Evolutionary conservation across 2,888 invertebrate genomes (phyloP).

Genomic region (Drosophila prolongata): DNA sequence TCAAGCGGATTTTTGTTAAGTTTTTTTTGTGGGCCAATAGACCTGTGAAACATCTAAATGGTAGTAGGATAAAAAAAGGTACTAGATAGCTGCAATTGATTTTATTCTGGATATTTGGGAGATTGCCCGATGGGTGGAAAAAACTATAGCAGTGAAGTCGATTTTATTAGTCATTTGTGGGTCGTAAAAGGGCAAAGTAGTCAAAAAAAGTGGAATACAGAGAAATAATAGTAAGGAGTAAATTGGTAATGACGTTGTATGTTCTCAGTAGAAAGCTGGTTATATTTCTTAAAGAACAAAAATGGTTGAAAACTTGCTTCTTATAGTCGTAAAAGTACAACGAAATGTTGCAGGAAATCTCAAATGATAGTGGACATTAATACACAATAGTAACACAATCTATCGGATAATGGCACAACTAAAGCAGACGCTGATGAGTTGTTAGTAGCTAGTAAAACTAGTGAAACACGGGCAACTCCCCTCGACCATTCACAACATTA

Average conservation of each 20-base stretch:
- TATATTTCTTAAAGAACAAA: neutral
- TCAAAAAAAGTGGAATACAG: neutral
- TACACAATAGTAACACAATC: constrained; percentile 33
- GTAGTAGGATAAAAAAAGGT: constrained; percentile 10
- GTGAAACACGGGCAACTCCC: constrained; percentile 11
- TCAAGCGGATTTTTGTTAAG: constrained; percentile 35
- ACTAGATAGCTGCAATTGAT: constrained; percentile 27
- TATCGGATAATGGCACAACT: constrained; percentile 26
- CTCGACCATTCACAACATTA: constrained; percentile 30
- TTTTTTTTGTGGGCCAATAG: constrained; percentile 13
- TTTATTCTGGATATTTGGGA: constrained; percentile 11
- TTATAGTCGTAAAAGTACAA: neutral
- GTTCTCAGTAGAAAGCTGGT: no score
- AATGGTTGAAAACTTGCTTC: neutral
- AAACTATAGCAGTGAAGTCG: neutral
- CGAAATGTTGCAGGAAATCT: constrained; percentile 1
- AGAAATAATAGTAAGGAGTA: no score
- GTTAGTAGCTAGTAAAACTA: constrained; percentile 37
- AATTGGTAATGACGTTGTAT: no score
- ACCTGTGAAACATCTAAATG: neutral
- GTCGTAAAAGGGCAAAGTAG: neutral
- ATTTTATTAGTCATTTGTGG: constrained; percentile 15
- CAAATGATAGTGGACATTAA: constrained; percentile 26
- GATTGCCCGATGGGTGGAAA: neutral
- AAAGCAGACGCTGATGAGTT: constrained; percentile 37